These are phyloP conservation scores for Aphodius granarius DNA, from an alignment of 2,888 invertebrate genomes.

Conservation along the genomic window DNA sequence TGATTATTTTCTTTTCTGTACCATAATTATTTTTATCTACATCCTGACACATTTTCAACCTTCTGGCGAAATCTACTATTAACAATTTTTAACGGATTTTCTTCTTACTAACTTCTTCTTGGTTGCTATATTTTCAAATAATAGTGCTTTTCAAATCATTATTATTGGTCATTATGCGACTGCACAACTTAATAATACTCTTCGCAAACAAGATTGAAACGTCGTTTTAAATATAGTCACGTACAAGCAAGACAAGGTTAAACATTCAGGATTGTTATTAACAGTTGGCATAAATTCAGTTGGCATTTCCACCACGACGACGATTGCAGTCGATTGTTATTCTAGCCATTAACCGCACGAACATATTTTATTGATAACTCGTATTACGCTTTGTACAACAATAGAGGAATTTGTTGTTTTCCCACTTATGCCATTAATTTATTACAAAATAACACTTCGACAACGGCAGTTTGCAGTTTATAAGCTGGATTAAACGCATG, in stretches of 20 bases:
- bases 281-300: slow-evolving; percentile 14
- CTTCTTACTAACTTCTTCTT: no score
- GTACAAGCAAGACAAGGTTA: background rate
- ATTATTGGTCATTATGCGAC: background rate
- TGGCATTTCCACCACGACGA: slow-evolving; percentile 6
- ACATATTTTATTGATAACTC: background rate
- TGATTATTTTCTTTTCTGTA: no score
- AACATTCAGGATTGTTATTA: background rate
- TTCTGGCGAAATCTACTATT: no score
- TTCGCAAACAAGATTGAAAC: background rate
- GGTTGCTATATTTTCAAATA: background rate
- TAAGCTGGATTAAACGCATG: background rate
- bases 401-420: background rate
- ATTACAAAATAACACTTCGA: background rate
- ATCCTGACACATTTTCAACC: no score
- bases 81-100: no score
- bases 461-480: background rate
- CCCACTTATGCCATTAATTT: background rate
- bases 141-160: background rate
- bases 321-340: background rate
- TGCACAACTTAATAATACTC: background rate
- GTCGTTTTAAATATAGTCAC: background rate
- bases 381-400: background rate
- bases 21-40: no score
- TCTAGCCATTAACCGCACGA: slow-evolving; percentile 4